Percentiles rank a stretch among this genome's conserved stretches.
These are phyloP conservation scores for Emydoidea blandingii DNA, from an alignment of 2,797 vertebrate genomes.

Conservation along the genomic window DNA sequence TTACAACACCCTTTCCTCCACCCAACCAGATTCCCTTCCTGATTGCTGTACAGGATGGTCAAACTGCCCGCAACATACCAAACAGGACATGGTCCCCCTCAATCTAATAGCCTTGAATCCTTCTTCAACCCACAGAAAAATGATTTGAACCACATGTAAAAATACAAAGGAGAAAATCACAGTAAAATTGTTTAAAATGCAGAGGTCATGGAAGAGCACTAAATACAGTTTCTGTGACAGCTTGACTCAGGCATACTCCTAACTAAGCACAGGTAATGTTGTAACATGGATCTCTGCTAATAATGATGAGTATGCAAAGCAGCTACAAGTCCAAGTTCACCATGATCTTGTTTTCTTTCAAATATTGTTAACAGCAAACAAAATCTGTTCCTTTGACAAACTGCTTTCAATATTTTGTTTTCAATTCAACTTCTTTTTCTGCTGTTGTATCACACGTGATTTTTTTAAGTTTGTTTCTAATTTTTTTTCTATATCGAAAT, in stretches of 20 bases:
- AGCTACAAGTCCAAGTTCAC: background rate
- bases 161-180: slow-evolving; percentile 36
- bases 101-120: background rate
- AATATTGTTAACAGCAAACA: background rate
- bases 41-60: background rate
- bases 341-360: background rate
- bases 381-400: background rate
- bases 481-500: background rate
- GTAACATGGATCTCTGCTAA: background rate
- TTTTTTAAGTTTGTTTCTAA: slow-evolving; percentile 37
- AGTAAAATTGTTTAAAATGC: slow-evolving; percentile 4
- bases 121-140: slow-evolving; percentile 22
- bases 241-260: background rate
- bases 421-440: background rate
- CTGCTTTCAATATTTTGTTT: background rate
- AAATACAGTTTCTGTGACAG: background rate
- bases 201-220: background rate
- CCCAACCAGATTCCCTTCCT: background rate
- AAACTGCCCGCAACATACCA: background rate
- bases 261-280: background rate
- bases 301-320: background rate
- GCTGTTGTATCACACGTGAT: background rate
- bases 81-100: background rate
- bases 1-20: background rate
- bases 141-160: slow-evolving; percentile 35